These are phyloP conservation scores for Amazonetta brasiliensis DNA, from an alignment of 2,797 vertebrate species.

Conservation along the genomic window DNA sequence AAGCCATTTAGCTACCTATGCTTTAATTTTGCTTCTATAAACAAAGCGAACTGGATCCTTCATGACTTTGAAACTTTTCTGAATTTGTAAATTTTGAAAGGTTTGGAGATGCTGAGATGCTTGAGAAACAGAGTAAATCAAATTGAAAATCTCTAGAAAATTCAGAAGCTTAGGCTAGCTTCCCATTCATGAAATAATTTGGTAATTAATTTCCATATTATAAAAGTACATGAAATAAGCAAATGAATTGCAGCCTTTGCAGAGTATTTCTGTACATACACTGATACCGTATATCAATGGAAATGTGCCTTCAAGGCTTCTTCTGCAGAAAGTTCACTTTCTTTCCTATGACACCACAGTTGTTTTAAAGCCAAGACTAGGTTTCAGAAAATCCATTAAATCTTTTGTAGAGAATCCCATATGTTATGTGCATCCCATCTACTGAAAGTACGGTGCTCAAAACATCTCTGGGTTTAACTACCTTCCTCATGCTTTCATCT, in stretches of 20 bases:
- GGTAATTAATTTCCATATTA: background rate
- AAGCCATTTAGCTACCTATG: background rate
- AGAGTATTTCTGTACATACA: background rate
- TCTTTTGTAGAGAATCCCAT: background rate
- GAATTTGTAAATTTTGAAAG: background rate
- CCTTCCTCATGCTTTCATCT: background rate
- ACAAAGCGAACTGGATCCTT: background rate
- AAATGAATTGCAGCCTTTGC: background rate
- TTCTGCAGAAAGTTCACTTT: background rate
- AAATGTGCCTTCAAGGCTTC: background rate
- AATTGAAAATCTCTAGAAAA: background rate
- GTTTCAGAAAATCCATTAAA: background rate
- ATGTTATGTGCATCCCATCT: background rate
- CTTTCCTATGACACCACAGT: background rate
- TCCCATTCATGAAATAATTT: background rate
- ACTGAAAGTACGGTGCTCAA: background rate
- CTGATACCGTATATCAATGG: accelerated
- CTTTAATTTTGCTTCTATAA: background rate
- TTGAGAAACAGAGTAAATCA: background rate
- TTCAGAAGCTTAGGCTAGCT: background rate
- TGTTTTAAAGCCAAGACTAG: background rate
- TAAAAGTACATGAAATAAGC: background rate
- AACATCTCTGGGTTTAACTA: background rate
- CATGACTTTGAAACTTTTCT: background rate
- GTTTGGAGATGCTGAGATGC: background rate